Evolutionary conservation across 1,140 invertebrate genomes (phyloP), one percentile per base, ranked within the genome.

Genomic region (Planococcus citri): DNA sequence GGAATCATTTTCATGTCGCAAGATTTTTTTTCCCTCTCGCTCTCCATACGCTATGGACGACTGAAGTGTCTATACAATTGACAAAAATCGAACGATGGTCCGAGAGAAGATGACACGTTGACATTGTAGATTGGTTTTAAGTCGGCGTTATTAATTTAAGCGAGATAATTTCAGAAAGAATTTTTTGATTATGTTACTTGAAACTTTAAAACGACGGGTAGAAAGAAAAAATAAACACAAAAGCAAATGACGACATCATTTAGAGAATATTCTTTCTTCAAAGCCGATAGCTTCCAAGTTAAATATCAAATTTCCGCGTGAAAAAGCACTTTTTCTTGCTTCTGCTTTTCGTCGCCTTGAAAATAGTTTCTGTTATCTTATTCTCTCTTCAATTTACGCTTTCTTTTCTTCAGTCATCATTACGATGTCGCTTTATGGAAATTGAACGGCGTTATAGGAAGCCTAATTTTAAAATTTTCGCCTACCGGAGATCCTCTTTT

Each of bases 301-400:
- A 51, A 51, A 51, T 51, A 51, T 51, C 41, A 51, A 51, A 51
- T 51, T 51, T 51, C 41, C 41, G 41, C 41, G 41, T 51, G 41
- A 51, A 51, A 51, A 9, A 51, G 41, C 41, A 51, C 41, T 17
- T 51, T 51, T 51, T 51, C 41, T 51, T 20, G 41, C n/a, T 51
- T 51, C 41, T 51, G 41, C 41, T 51, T 51, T 51, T 51, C 41
- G 41, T 51, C 41, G 41, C 41, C 41, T 51, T 51, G 41, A 51
- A 51, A 51, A 51, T 51, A 51, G 41, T 20, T 51, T 51, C 41
- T 51, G 41, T 51, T 51, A 51, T 51, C 41, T 51, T 51, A 51
- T 51, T 51, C 41, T 2, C 12, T 51, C 41, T 51, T 51, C 41
- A 51, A 51, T 51, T 51, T 51, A 51, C 41, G 41, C 41, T 51